Percentiles rank a stretch among this genome's conserved stretches.
phyloP scores from a whole-genome alignment of 2,113 vertebrate species.

The Hoplias malabaricus region DNA sequence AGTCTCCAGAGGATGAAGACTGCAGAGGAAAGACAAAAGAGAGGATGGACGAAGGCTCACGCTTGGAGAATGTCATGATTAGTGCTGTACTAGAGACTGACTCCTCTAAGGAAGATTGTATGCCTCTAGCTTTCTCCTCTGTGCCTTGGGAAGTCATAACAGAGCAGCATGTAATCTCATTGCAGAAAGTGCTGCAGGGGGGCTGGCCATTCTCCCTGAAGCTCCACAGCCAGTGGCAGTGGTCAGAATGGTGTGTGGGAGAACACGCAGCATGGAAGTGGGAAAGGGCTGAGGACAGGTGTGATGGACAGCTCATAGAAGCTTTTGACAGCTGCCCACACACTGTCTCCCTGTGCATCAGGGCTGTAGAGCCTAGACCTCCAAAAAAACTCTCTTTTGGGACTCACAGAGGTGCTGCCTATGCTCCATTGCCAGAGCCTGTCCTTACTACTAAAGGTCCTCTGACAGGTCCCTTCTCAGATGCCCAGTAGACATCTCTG shows the following conservation, averaged over 20 bases:
- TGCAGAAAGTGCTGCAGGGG: slow-evolving; percentile 27
- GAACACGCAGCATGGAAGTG: neutral
- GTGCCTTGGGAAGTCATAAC: slow-evolving; percentile 22
- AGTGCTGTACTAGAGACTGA: neutral
- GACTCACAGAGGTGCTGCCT: neutral
- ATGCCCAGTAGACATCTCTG: slow-evolving; percentile 11
- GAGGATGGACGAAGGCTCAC: slow-evolving; percentile 9
- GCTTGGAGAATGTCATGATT: slow-evolving; percentile 13
- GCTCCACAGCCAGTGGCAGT: neutral
- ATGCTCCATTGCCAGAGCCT: neutral
- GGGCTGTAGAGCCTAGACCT: neutral
- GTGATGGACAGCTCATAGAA: slow-evolving; percentile 8
- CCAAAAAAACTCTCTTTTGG: slow-evolving; percentile 1
- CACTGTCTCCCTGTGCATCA: neutral
- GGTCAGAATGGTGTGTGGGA: neutral
- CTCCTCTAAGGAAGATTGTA: neutral
- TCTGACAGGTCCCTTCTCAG: neutral
- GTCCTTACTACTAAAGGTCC: neutral
- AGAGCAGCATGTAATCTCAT: slow-evolving; percentile 35
- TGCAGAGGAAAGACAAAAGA: neutral
- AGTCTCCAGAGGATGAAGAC: slow-evolving; percentile 21
- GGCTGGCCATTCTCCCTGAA: neutral
- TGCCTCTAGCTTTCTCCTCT: neutral
- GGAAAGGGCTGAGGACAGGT: neutral
- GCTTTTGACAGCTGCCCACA: slow-evolving; percentile 22